Base-by-base conservation (phyloP, 2,113 vertebrate genomes). In the Equus przewalskii region DNA sequence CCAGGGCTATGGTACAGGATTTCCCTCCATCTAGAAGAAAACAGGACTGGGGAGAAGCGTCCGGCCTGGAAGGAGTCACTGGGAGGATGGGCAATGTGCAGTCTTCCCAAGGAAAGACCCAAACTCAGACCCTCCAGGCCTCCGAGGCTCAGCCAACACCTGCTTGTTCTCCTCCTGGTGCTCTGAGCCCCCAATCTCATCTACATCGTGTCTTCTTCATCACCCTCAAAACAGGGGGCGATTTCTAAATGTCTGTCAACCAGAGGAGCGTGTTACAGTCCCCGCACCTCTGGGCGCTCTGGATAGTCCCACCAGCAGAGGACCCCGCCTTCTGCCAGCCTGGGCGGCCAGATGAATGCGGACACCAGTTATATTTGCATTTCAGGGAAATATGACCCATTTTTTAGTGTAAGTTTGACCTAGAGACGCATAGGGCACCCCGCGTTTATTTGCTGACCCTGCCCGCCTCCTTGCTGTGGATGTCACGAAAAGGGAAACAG, bases 151-250 rank as follows among this genome's bases (percentile, higher is more conserved):
- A 30, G 51, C 51, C 26, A 3, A 9, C 36, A 54, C 51, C 51
- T 14, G 1, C 0, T 2, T 3, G 16, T 33, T n/a, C 6, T 6
- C n/a, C 13, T 12, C 58, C 6, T 1, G 10, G 0, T 0, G 67
- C 12, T 18, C 12, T 16, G 70, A 24, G 21, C 14, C 9, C 36
- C 1, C 9, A 6, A 41, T 41, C 36, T 41, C 36, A 41, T 8
- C 10, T 49, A 1, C 54, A 11, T 1, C 3, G 9, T 11, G 58
- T 5, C 24, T 22, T 12, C 5, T 6, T 54, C 56, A 13, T 64
- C 19, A 6, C 64, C 26, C 62, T 65, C 7, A 58, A 51, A 51
- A 33, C 76, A 72, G 75, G 69, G 36, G 49, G 10, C 3, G 18
- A 6, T 21, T 70, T 51, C 26, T 44, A 26, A n/a, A 2, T 22